Evolutionary conservation across 2,113 vertebrate species (phyloP).

Genomic region (Alouatta palliata): DNA sequence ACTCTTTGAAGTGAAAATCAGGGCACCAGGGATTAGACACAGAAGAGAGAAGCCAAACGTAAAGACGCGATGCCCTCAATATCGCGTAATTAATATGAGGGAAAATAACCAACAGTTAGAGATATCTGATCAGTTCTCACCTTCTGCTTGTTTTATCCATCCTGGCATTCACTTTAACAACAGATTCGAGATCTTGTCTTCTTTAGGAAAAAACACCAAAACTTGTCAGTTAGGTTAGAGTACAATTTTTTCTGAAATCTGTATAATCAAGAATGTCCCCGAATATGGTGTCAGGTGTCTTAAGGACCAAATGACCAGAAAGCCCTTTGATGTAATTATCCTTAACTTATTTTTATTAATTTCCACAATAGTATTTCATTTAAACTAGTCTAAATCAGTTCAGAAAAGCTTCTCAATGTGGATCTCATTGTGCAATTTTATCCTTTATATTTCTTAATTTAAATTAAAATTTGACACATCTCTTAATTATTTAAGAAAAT

Average conservation of each 20-base stretch:
- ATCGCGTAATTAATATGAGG: background rate
- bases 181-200: constrained; percentile 14
- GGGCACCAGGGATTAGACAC: background rate
- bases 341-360: background rate
- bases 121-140: background rate
- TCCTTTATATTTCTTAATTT: constrained; percentile 8
- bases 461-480: background rate
- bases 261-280: background rate
- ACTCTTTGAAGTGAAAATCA: background rate
- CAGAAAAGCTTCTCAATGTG: background rate
- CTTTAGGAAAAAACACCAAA: constrained; percentile 46
- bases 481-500: background rate
- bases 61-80: background rate
- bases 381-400: background rate
- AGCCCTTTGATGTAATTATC: background rate
- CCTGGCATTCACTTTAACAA: background rate
- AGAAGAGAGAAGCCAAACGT: background rate
- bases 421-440: background rate
- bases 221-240: background rate
- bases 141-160: constrained; percentile 29
- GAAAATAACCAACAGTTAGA: background rate
- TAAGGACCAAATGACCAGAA: background rate
- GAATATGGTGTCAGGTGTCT: background rate
- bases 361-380: background rate
- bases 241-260: background rate